These are phyloP conservation scores for Macroglossus sobrinus DNA, from an alignment of 2,113 vertebrate genomes.

Conservation along the genomic window DNA sequence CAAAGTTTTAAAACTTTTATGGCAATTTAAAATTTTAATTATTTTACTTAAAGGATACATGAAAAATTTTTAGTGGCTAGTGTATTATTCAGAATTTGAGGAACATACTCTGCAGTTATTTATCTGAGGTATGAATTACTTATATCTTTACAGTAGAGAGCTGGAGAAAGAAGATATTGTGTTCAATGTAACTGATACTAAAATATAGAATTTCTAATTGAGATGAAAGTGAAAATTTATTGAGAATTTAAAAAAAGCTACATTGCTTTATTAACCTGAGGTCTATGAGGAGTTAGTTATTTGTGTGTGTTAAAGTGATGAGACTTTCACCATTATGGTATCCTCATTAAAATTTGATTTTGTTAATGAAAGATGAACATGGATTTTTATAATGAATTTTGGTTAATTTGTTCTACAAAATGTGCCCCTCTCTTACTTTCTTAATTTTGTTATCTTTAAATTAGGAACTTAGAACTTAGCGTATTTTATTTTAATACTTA, in stretches of 20 bases:
- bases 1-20: slow-evolving; percentile 19
- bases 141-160: neutral
- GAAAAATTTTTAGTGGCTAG: neutral
- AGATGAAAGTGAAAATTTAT: neutral
- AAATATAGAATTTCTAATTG: neutral
- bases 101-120: neutral
- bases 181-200: neutral
- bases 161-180: neutral
- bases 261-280: neutral
- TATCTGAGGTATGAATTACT: neutral
- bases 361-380: neutral
- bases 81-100: neutral
- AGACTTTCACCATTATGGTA: neutral
- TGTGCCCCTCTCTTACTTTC: neutral
- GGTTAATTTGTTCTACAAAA: neutral
- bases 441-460: neutral
- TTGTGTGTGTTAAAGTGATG: neutral
- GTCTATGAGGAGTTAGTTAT: neutral
- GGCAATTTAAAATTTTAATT: neutral
- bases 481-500: neutral
- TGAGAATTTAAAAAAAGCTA: neutral
- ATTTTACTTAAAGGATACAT: neutral
- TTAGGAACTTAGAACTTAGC: neutral
- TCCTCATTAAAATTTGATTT: neutral
- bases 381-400: neutral